Conservation (phyloP, 1,140 invertebrate genomes). For the Holcopasites calliopsidis region DNA sequence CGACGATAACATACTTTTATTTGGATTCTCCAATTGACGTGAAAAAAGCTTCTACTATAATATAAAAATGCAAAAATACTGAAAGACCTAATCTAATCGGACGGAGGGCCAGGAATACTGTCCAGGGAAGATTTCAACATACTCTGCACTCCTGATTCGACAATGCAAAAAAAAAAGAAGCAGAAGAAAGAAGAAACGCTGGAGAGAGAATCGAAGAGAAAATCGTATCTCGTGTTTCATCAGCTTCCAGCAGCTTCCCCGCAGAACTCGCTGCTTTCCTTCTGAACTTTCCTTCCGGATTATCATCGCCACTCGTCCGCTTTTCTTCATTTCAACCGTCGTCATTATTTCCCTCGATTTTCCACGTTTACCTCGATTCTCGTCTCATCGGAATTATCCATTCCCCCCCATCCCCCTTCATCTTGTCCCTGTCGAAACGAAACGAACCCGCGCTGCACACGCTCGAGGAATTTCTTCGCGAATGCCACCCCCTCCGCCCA, state of each 20-base stretch:
- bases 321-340: conserved; percentile 24
- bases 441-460: not conserved
- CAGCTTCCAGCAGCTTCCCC: not conserved
- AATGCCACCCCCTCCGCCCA: too few relatives aligned
- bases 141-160: too few relatives aligned
- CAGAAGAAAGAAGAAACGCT: not conserved
- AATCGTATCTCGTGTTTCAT: not conserved
- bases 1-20: too few relatives aligned
- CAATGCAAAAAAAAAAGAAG: not conserved
- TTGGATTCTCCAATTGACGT: too few relatives aligned
- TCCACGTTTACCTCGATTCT: not conserved
- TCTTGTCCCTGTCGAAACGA: not conserved
- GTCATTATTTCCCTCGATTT: conserved; percentile 24
- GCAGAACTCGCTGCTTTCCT: not conserved
- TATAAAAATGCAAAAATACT: too few relatives aligned
- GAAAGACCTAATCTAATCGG: too few relatives aligned
- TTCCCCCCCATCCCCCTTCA: not conserved
- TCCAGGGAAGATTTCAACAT: conserved; percentile 13
- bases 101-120: too few relatives aligned
- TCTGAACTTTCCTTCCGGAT: conserved; percentile 9
- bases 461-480: conserved; percentile 43
- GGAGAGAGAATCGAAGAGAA: not conserved
- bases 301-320: conserved; percentile 8
- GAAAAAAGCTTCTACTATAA: too few relatives aligned
- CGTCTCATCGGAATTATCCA: not conserved